Evolutionary conservation across 2,113 vertebrate species (phyloP), one percentile per base, ranked within the genome.

Genomic region (Nothocercus nigrocapillus): DNA sequence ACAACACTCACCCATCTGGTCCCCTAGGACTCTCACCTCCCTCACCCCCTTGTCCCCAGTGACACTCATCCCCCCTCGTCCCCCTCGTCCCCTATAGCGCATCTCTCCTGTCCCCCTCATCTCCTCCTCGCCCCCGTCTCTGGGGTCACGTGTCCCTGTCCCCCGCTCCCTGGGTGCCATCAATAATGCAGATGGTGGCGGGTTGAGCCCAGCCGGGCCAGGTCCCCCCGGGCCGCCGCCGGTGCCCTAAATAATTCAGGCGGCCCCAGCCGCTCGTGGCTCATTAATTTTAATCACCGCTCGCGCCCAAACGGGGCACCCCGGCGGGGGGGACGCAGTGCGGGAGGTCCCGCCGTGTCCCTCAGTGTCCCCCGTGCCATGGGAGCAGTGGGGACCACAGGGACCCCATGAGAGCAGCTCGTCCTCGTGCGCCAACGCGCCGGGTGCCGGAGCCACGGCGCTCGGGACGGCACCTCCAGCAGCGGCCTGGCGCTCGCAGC

Each of bases 201-300:
- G 19, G 11, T 64, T 42, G 36, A 28, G 53, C 53, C 53, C 27
- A 63, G 84, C 32, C 17, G 63, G 42, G 36, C 13, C 9, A 47
- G 28, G 49, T 38, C 72, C 28, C 66, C 64, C 17, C 12, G 54
- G 40, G 42, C 49, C 54, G 44, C 18, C 42, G 54, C 34, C 30
- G 27, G 34, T 15, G 30, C 30, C 51, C 42, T 72, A 19, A 72
- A 88, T 79, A 44, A 79, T 70, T 79, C 66, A 79, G 47, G 16
- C 17, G 72, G 72, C 25, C 14, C 42, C n/a, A 9, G 12, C 34
- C 15, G 7, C 6, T 21, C 28, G 7, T 24, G 47, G 64, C 73
- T 93, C 86, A 96, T 92, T 94, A 94, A 95, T 89, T 95, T 85
- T 94, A 95, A 95, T 96, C 73, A 67, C 74, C 19, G 30, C 88